Percentiles rank a stretch among this genome's conserved stretches.
Evolutionary conservation across 2,113 vertebrate genomes (phyloP).

Genomic region (Tamias sibiricus): DNA sequence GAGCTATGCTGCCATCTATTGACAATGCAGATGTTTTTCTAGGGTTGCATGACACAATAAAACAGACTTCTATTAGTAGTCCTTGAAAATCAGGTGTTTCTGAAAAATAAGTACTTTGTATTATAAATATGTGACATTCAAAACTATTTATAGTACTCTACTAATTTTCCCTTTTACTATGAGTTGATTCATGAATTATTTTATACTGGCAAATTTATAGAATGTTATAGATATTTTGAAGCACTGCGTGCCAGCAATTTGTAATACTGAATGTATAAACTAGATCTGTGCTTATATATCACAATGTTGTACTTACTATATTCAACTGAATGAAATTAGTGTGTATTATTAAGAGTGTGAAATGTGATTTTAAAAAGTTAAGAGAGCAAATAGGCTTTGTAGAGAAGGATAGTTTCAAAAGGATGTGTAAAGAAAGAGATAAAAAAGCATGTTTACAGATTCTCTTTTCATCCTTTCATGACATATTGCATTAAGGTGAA

Average conservation of each 20-base stretch:
- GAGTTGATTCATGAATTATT: background rate
- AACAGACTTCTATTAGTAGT: background rate
- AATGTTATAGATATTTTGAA: background rate
- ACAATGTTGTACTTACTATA: background rate
- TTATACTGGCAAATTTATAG: background rate
- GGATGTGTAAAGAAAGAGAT: background rate
- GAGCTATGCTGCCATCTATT: slow-evolving; percentile 88
- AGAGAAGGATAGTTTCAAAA: background rate
- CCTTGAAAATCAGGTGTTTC: slow-evolving; percentile 2
- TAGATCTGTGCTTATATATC: background rate
- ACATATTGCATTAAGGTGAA: background rate
- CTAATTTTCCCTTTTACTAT: background rate
- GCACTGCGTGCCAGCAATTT: background rate
- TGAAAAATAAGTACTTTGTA: slow-evolving; percentile 1
- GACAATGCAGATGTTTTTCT: slow-evolving; percentile 28
- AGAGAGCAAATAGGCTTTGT: background rate
- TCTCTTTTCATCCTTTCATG: background rate
- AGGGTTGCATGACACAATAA: background rate
- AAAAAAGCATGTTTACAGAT: background rate
- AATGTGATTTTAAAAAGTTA: background rate
- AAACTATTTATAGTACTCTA: background rate
- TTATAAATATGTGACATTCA: background rate
- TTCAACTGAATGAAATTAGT: background rate
- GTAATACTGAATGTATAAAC: background rate
- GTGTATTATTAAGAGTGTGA: background rate